Evolutionary conservation across 2,797 vertebrate species (phyloP).

Genomic region (Oryzias sinensis): DNA sequence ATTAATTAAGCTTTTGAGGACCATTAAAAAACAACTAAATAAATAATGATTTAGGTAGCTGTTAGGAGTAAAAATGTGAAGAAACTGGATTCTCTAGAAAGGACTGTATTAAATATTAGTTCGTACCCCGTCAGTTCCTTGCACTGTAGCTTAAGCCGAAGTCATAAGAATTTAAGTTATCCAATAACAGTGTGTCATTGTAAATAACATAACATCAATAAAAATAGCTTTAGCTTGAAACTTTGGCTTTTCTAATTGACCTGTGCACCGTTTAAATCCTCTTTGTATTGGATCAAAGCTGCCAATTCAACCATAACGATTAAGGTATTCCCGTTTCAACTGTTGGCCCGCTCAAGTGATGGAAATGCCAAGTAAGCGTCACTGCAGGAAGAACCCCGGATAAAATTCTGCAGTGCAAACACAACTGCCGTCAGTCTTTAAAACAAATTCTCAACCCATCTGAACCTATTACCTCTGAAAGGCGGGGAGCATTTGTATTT

Average conservation of each 20-base stretch:
- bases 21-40: too few relatives aligned
- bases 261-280: neutral
- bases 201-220: neutral
- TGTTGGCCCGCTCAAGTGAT: constrained; percentile 44
- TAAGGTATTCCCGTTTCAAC: constrained; percentile 23
- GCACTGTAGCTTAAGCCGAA: too few relatives aligned
- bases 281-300: constrained; percentile 16
- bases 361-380: constrained; percentile 39
- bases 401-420: constrained; percentile 37
- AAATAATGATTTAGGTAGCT: too few relatives aligned
- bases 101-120: too few relatives aligned
- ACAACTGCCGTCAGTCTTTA: constrained; percentile 20
- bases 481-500: neutral
- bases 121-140: too few relatives aligned
- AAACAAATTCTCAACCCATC: constrained; percentile 17
- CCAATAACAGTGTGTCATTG: neutral
- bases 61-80: too few relatives aligned
- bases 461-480: constrained; percentile 14
- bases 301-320: constrained; percentile 9
- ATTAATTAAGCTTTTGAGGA: too few relatives aligned
- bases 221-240: constrained; percentile 6
- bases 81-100: too few relatives aligned
- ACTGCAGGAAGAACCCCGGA: constrained; percentile 23
- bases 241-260: constrained; percentile 3
- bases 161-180: too few relatives aligned